phyloP scores from a whole-genome alignment of 1,140 invertebrate genomes.

The Lepidotrigona ventralis region DNA sequence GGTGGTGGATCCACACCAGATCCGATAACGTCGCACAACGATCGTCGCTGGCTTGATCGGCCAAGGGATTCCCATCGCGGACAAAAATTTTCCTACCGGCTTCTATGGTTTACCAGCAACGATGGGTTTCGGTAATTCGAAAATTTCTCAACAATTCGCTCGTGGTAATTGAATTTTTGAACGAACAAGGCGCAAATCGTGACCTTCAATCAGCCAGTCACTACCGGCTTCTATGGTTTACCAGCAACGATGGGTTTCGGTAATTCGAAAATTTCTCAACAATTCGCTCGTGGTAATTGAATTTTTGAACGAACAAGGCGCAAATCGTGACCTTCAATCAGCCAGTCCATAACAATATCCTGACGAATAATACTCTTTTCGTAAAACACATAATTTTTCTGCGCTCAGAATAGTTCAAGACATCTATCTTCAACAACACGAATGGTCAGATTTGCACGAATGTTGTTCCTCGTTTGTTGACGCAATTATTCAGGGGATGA shows the following conservation, averaged over 20 bases:
- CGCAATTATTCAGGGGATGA: no score
- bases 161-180: slow-evolving; percentile 39
- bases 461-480: no score
- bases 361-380: no score
- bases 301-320: slow-evolving; percentile 26
- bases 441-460: no score
- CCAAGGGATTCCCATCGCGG: not conserved
- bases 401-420: no score
- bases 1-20: not conserved
- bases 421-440: no score
- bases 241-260: slow-evolving; percentile 21
- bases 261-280: slow-evolving; percentile 48
- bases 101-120: not conserved
- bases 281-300: slow-evolving; percentile 36
- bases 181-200: slow-evolving; percentile 29
- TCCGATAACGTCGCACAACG: slow-evolving; percentile 22
- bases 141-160: slow-evolving; percentile 34
- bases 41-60: no score
- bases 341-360: no score
- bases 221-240: not conserved
- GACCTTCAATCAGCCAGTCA: not conserved
- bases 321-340: not conserved
- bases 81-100: not conserved
- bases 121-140: slow-evolving; percentile 46
- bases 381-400: no score